A percentile compares a stretch with the other conserved stretches of the same genome.
Conservation (phyloP, 2,888 invertebrate genomes). For the Eupsilia transversa region DNA sequence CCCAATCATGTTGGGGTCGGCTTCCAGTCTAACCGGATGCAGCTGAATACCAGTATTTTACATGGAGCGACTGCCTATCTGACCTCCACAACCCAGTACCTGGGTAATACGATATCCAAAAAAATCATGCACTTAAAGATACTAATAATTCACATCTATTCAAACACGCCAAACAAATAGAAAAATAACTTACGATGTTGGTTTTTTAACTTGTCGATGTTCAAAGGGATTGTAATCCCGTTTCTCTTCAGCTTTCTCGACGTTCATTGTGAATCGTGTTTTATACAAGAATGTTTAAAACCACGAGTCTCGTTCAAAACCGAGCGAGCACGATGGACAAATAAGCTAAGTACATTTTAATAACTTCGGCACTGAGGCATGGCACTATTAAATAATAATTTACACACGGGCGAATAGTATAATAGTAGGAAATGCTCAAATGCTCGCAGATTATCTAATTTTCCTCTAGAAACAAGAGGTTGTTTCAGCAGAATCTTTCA, state of each 20-base stretch:
- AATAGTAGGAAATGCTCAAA: conserved; percentile 1
- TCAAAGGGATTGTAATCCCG: conserved; percentile 85
- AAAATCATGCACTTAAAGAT: neutral
- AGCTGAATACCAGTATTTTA: too few relatives aligned
- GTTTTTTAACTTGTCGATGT: conserved; percentile 85
- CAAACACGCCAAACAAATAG: conserved; percentile 28
- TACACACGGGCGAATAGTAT: neutral
- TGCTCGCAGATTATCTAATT: conserved; percentile 2
- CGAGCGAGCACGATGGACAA: conserved; percentile 4
- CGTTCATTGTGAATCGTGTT: conserved; percentile 68
- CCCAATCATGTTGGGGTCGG: too few relatives aligned
- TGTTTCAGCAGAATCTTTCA: conserved; percentile 1
- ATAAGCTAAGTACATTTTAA: conserved; percentile 46
- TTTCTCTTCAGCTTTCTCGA: conserved; percentile 65
- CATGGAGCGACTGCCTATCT: too few relatives aligned
- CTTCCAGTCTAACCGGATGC: too few relatives aligned
- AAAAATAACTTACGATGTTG: conserved; percentile 84
- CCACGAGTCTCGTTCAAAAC: conserved; percentile 15
- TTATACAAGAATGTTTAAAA: conserved; percentile 52
- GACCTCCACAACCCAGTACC: too few relatives aligned
- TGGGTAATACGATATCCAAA: too few relatives aligned
- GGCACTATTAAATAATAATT: conserved; percentile 31
- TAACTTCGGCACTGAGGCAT: conserved; percentile 37
- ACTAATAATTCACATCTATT: conserved; percentile 14
- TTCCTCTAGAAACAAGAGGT: neutral